Base-by-base conservation (phyloP, 2,113 vertebrate species). In the Oncorhynchus tshawytscha region DNA sequence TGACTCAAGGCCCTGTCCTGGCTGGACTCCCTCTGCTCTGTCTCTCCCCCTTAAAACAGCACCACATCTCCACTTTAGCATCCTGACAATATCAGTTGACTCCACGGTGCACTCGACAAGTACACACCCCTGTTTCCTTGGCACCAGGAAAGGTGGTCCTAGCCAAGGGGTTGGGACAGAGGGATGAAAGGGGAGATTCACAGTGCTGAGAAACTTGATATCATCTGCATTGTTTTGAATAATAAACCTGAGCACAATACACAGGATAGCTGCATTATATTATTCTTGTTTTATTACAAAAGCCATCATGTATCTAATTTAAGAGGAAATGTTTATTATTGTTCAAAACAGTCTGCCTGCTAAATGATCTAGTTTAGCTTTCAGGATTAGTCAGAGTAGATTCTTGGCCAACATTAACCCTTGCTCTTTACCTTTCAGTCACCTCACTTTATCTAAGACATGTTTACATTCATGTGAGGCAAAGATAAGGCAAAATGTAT, bases 1-100 rank as follows among this genome's bases (percentile, higher is more conserved):
- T 93, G 93, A 94, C 96, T 96, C 91, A 93, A 92, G 92, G 93
- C 93, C 93, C 90, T 85, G 81, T 85, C 85, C 90, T 90, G 88
- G 91, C 92, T 90, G 92, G 85, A 90, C 87, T 88, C 81, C 85
- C 89, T 84, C 82, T 86, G 72, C 34, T 86, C 83, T 87, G 72
- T 72, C 79, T 80, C 84, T 85, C 81, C 82, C 86, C 87, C 88
- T 89, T 81, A 84, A 67, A 79, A 68, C 78, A 73, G 85, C 85
- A 85, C 81, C 76, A 85, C 86, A 88, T 83, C 85, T 49, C 27
- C 34, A 76, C 16, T 82, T n/a, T 67, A 54, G 71, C 74, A 82
- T 62, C 69, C 75, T 88, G 90, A 91, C 89, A 89, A 81, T 78
- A 83, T 88, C 87, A 86, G 78, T 85, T 82, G 86, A 87, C 85